phyloP scores from a whole-genome alignment of 2,888 invertebrate genomes.

The Drosophila putrida region DNA sequence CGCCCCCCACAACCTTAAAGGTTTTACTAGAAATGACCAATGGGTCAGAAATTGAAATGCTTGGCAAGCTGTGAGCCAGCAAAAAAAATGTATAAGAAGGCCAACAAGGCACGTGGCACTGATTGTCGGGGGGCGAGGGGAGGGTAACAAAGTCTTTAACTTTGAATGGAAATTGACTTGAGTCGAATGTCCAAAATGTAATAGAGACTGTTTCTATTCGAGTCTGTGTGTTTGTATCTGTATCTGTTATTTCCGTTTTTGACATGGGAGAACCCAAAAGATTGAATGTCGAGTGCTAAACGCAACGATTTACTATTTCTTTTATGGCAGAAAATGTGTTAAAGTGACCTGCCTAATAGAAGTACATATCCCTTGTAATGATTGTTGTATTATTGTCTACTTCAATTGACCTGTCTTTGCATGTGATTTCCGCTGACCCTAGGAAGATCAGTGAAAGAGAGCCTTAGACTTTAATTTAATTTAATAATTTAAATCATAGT shows the following conservation, averaged over 20 bases:
- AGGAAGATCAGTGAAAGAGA: background rate
- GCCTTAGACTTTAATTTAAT: background rate
- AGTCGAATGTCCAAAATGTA: slow-evolving; percentile 30
- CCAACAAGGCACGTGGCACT: slow-evolving; percentile 50
- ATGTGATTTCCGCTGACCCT: slow-evolving; percentile 8
- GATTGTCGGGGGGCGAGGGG: slow-evolving; percentile 17
- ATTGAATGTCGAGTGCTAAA: slow-evolving; percentile 49
- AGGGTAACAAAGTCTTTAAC: slow-evolving; percentile 29
- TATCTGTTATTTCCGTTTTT: slow-evolving; percentile 39
- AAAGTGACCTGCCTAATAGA: slow-evolving; percentile 3
- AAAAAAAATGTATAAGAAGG: slow-evolving; percentile 30
- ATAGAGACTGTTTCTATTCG: slow-evolving; percentile 39
- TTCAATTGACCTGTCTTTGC: slow-evolving; percentile 2
- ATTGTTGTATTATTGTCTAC: slow-evolving; percentile 14
- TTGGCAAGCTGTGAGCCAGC: slow-evolving; percentile 34
- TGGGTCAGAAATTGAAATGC: slow-evolving; percentile 57
- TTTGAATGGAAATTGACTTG: slow-evolving; percentile 47
- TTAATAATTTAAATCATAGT: background rate
- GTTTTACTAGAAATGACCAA: slow-evolving; percentile 45
- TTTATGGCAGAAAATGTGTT: slow-evolving; percentile 18
- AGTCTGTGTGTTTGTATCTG: slow-evolving; percentile 11
- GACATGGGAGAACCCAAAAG: slow-evolving; percentile 32
- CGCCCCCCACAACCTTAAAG: background rate
- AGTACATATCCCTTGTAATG: background rate
- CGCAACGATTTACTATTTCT: slow-evolving; percentile 42